Conservation (phyloP, 2,797 vertebrate genomes). For the Dipus sagitta region DNA sequence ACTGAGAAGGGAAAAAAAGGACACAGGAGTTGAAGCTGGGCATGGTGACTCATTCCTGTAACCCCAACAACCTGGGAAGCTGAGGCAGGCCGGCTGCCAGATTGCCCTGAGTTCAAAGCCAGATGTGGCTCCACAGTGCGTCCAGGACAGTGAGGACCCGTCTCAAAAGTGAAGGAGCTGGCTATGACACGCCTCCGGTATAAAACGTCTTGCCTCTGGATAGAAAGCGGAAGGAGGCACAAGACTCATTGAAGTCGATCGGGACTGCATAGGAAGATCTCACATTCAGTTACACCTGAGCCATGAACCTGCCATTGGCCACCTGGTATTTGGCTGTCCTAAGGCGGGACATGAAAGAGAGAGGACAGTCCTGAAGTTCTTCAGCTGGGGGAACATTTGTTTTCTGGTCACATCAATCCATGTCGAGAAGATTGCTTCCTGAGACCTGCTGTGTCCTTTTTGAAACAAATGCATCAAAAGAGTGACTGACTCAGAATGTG, state of each 20-base stretch:
- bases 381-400: slow-evolving; percentile 21
- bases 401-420: slow-evolving; percentile 34
- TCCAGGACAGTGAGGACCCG: no score
- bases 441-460: slow-evolving; percentile 11
- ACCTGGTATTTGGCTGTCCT: neutral
- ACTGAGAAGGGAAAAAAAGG: no score
- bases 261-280: neutral
- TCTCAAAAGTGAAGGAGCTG: neutral
- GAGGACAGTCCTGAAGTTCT: neutral
- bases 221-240: slow-evolving; percentile 27
- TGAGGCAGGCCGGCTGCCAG: no score
- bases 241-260: neutral
- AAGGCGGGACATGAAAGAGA: neutral
- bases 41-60: no score
- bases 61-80: no score
- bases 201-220: neutral
- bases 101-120: no score
- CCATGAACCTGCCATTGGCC: neutral
- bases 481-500: slow-evolving; percentile 8
- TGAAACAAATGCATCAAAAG: slow-evolving; percentile 37
- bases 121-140: no score
- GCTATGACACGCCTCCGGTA: slow-evolving; percentile 19
- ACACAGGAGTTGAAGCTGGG: no score
- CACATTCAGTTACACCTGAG: neutral
- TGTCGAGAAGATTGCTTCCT: slow-evolving; percentile 46